Percentiles rank a stretch among this genome's conserved stretches.
Evolutionary conservation across 2,797 vertebrate species (phyloP).

Genomic region (Pipistrellus kuhlii): DNA sequence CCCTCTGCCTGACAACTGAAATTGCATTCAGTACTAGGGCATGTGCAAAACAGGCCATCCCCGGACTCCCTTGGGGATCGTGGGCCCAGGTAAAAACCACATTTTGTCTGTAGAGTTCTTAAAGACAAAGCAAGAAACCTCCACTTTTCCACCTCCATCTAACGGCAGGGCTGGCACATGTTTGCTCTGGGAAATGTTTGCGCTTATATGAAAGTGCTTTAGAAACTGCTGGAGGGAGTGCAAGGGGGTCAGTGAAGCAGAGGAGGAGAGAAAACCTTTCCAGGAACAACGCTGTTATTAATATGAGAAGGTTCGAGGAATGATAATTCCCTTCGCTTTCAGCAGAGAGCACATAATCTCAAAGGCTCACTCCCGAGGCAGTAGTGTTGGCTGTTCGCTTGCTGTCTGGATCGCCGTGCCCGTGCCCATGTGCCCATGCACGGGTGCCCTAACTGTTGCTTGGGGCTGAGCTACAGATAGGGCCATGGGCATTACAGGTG

Average conservation of each 20-base stretch:
- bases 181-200: not conserved
- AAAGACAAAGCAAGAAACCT: not conserved
- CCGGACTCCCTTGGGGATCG: not conserved
- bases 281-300: not conserved
- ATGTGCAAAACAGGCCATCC: not conserved
- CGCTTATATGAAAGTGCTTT: not conserved
- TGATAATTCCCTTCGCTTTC: not conserved
- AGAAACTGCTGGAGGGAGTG: not conserved
- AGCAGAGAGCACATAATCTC: not conserved
- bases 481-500: not conserved
- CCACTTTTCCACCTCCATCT: not conserved
- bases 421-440: too few species aligned
- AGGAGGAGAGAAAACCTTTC: not conserved
- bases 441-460: too few species aligned
- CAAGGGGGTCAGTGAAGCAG: conserved; percentile 10
- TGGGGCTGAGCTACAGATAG: not conserved
- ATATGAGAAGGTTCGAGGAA: not conserved
- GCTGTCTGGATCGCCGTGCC: not conserved
- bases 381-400: not conserved
- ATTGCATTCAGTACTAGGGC: not conserved
- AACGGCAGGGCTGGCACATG: not conserved
- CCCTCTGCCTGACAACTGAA: not conserved
- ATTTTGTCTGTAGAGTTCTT: conserved; percentile 31
- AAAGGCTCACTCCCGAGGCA: not conserved
- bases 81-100: not conserved